phyloP scores from a whole-genome alignment of 2,113 vertebrate genomes.

The Labeo catla region DNA sequence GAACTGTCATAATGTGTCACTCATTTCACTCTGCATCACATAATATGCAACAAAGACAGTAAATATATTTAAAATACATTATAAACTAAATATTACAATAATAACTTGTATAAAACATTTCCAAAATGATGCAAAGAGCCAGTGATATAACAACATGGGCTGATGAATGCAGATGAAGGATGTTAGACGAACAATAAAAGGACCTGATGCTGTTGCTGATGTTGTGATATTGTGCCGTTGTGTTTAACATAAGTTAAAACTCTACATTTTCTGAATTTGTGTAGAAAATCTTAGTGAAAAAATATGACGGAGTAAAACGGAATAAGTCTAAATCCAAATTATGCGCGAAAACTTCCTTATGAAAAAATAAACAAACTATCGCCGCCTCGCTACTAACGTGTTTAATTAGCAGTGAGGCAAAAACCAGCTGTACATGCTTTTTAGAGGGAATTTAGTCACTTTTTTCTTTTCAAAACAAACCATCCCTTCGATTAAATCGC shows the following conservation, averaged over 20 bases:
- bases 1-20: not conserved
- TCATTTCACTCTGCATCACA: not conserved
- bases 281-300: not conserved
- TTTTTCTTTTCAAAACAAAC: not conserved
- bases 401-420: not conserved
- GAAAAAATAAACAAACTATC: not conserved
- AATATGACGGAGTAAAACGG: not conserved
- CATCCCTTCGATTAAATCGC: not conserved
- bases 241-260: not conserved
- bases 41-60: not conserved
- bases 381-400: not conserved
- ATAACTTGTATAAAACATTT: not conserved
- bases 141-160: not conserved
- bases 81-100: not conserved
- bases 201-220: not conserved
- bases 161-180: constrained; percentile 9
- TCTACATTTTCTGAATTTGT: not conserved
- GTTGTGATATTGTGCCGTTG: not conserved
- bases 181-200: not conserved
- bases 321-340: not conserved
- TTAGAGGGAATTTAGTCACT: not conserved
- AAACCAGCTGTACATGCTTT: not conserved
- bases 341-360: not conserved
- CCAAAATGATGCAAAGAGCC: not conserved
- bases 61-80: not conserved